Percentiles rank a stretch among this genome's conserved stretches.
Conservation (phyloP, 2,797 vertebrate species). For the Morelia viridis region DNA sequence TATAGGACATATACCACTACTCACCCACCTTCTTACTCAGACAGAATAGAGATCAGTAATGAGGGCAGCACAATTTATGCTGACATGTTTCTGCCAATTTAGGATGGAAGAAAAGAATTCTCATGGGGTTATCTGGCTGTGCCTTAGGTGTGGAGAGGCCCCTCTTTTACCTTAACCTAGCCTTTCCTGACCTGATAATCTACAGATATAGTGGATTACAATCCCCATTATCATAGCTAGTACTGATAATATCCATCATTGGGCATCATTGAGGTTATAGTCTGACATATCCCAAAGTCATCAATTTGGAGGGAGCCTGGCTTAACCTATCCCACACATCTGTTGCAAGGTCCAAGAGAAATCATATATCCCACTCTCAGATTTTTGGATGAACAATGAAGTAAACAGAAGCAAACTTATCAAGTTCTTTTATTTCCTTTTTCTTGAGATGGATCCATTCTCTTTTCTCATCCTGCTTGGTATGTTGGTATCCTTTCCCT, state of each 20-base stretch:
- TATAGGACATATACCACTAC: neutral
- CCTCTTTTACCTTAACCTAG: neutral
- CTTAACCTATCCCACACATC: no score
- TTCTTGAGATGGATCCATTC: neutral
- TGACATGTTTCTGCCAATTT: neutral
- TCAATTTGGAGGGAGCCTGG: no score
- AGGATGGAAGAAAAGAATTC: neutral
- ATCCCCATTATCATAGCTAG: neutral
- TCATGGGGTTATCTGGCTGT: neutral
- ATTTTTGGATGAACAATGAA: neutral
- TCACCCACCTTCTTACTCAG: neutral
- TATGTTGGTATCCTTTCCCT: constrained; percentile 42
- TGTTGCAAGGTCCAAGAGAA: neutral
- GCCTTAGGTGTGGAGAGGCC: neutral
- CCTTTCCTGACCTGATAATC: neutral
- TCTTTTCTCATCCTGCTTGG: neutral
- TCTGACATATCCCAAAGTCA: neutral
- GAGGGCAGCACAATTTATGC: neutral
- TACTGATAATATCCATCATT: neutral
- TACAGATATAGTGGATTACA: neutral
- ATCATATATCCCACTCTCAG: neutral
- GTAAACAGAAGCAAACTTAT: neutral
- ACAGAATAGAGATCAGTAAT: neutral
- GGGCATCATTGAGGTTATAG: neutral
- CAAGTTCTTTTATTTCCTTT: neutral